Evolutionary conservation across 2,113 vertebrate species (phyloP).

Genomic region (Aspiorhynchus laticeps): DNA sequence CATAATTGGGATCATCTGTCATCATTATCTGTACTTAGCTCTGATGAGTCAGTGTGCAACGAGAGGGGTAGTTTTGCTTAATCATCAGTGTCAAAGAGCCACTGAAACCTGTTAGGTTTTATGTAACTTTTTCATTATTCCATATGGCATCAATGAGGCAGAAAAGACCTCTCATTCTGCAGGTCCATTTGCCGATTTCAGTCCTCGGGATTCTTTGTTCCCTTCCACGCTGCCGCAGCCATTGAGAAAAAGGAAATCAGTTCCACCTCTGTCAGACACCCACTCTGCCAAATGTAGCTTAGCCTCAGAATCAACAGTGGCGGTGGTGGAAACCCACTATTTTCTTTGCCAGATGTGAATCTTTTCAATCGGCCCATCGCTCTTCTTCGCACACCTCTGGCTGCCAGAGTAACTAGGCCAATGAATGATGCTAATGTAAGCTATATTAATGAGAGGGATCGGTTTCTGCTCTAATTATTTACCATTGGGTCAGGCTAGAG

Average conservation of each 20-base stretch:
- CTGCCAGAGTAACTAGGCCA: slow-evolving; percentile 53
- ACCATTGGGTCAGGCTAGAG: slow-evolving; percentile 55
- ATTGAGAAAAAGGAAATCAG: slow-evolving; percentile 36
- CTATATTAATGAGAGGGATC: slow-evolving; percentile 60
- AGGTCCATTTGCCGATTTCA: slow-evolving; percentile 45
- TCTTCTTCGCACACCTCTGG: slow-evolving; percentile 24
- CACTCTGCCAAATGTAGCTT: slow-evolving; percentile 34
- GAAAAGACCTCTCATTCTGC: slow-evolving; percentile 47
- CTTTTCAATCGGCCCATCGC: slow-evolving; percentile 20
- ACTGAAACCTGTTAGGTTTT: slow-evolving; percentile 40
- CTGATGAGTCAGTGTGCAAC: slow-evolving; percentile 43
- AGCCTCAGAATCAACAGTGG: not conserved
- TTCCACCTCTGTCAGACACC: slow-evolving; percentile 26
- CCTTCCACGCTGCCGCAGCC: not conserved
- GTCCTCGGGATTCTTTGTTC: slow-evolving; percentile 38
- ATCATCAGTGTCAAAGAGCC: slow-evolving; percentile 45
- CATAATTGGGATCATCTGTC: slow-evolving; percentile 54
- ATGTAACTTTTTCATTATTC: slow-evolving; percentile 49
- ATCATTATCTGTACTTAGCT: slow-evolving; percentile 49
- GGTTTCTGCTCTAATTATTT: slow-evolving; percentile 66
- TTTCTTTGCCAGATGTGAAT: slow-evolving; percentile 35
- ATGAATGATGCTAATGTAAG: slow-evolving; percentile 53
- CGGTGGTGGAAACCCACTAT: slow-evolving; percentile 1
- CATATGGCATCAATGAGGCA: slow-evolving; percentile 55
- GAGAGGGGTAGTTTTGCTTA: slow-evolving; percentile 48